Base-by-base conservation (phyloP, 2,888 invertebrate species). In the Thymelicus acteon region DNA sequence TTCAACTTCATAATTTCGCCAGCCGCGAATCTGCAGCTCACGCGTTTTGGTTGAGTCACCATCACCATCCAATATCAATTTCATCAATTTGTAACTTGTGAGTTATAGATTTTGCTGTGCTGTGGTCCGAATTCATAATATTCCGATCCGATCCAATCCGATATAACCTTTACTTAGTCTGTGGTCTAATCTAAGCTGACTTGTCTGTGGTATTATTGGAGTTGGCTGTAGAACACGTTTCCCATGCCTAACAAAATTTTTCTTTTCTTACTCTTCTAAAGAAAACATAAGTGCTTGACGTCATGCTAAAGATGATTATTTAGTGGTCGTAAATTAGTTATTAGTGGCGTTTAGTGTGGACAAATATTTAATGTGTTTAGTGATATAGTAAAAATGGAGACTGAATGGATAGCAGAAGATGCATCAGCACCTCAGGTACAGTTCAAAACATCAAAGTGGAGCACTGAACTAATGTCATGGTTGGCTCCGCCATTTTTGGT, bases 371-470 rank as follows among this genome's bases (percentile, higher is more conserved):
- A 92, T 93, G 94, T 90, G 88, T 87, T 88, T 91, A 85, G 91
- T 92, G 92, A 91, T 90, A 96, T 96, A 96, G 95, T 96, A 94
- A 97, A 97, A 96, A 97, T 97, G 97, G 97, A 97, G 96, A 97
- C 97, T 94, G 97, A 97, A 95, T 97, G 97, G 95, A 96, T 96
- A 93, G 96, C 97, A 94, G 97, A 97, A 94, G 97, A 97, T 75
- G 89, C 90, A 75, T 87, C 90, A 84, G 89, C 91, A 78, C 91
- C 91, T 72, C 92, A 93, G 93, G 93, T 93, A 88, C 73, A 77
- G 57, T 72, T 73, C 71, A 72, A 81, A 89, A 84, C 74, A 79
- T 80, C 80, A 72, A 92, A 88, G 81, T 92, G 80, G 93, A 85
- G 80, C 92, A 91, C 76, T 78, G 80, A 80, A 84, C 78, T 89